phyloP scores from a whole-genome alignment of 2,888 invertebrate genomes.

The Netelia fuscicornis region DNA sequence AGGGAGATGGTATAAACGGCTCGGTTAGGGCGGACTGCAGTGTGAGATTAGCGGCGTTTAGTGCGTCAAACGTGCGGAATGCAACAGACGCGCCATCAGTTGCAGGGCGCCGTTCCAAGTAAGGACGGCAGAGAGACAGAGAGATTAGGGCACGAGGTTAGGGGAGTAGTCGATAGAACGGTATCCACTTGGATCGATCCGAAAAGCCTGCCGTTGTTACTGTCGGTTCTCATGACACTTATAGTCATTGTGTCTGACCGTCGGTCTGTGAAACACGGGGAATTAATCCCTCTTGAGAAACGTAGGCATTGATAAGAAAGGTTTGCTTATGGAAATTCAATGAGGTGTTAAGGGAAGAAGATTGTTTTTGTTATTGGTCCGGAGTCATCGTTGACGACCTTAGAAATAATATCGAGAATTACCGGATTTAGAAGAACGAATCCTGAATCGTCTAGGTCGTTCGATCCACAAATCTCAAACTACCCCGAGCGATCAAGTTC shows the following conservation, averaged over 20 bases:
- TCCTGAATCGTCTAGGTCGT: no score
- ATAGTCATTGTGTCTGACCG: neutral
- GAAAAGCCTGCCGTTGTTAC: neutral
- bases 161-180: slow-evolving; percentile 11
- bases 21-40: slow-evolving; percentile 50
- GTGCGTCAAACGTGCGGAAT: slow-evolving; percentile 57
- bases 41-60: slow-evolving; percentile 61
- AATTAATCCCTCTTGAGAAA: no score
- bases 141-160: slow-evolving; percentile 33
- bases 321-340: no score
- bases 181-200: neutral
- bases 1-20: slow-evolving; percentile 54
- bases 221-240: neutral
- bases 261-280: no score
- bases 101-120: slow-evolving; percentile 4
- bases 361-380: no score
- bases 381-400: no score
- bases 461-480: no score
- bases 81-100: slow-evolving; percentile 40
- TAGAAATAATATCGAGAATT: no score
- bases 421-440: no score
- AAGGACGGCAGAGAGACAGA: slow-evolving; percentile 11
- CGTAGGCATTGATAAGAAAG: no score
- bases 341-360: no score
- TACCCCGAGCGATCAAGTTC: no score